A percentile compares a stretch with the other conserved stretches of the same genome.
Conservation (phyloP, 2,113 vertebrate genomes). For the Corydoras maculifer region DNA sequence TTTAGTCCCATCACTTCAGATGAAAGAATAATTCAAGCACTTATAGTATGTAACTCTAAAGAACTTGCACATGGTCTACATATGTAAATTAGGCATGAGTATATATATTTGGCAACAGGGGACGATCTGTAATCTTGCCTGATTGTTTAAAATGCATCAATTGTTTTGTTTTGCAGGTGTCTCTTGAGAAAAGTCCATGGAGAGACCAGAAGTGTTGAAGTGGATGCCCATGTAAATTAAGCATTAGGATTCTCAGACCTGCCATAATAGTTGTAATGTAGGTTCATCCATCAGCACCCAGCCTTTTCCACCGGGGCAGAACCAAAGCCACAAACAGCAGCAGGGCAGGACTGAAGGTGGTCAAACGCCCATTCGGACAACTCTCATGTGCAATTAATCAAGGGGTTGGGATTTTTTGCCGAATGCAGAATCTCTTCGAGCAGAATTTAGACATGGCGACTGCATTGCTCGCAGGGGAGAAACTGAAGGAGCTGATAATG, state of each 20-base stretch:
- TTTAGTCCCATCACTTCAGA: too few species aligned
- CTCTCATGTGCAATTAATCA: slow-evolving; percentile 37
- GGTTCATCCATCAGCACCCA: neutral
- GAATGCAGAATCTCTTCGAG: slow-evolving; percentile 96
- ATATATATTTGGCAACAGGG: too few species aligned
- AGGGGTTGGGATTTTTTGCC: slow-evolving; percentile 41
- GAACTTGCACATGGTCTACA: too few species aligned
- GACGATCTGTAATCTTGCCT: neutral
- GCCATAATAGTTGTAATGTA: too few species aligned
- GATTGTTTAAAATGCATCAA: neutral
- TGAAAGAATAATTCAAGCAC: too few species aligned
- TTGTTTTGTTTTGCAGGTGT: slow-evolving; percentile 9
- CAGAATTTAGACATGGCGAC: slow-evolving; percentile 98
- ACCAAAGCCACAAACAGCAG: slow-evolving; percentile 14
- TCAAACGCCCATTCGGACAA: slow-evolving; percentile 25
- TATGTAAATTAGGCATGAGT: too few species aligned
- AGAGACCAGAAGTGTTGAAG: too few species aligned
- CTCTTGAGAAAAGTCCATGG: neutral
- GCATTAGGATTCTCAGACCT: too few species aligned
- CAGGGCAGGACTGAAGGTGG: slow-evolving; percentile 14
- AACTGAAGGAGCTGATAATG: slow-evolving; percentile 95
- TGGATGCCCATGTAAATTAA: too few species aligned
- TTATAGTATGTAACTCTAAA: too few species aligned
- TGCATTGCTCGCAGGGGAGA: slow-evolving; percentile 93
- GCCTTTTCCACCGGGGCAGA: slow-evolving; percentile 22